Evolutionary conservation across 2,888 invertebrate species (phyloP), one percentile per base, ranked within the genome.

Genomic region (Thecocarcelia acutangulata): DNA sequence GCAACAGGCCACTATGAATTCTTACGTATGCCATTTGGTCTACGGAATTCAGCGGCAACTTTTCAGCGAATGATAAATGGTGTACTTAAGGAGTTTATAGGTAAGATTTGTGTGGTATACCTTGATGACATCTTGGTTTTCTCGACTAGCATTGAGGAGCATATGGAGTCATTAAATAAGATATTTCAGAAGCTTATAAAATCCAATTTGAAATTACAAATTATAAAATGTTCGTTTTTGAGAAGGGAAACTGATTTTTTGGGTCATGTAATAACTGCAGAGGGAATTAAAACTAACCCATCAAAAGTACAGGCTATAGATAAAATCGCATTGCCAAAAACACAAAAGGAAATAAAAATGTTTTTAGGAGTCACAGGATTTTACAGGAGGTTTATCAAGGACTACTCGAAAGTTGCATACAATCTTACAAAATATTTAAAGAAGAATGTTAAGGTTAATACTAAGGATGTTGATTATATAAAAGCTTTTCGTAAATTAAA

Each of bases 1-100:
- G 48, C 74, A 24, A 58, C 8, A 12, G 64, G 59, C 11, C 66
- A 75, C 28, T 75, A 50, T 37, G 66, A 75, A 15, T 75, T 75
- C 40, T 46, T 63, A 28, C 19, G 52, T 9, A 33, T 33, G 33
- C 33, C 33, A 28, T 70, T 70, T 33, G 59, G 59, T 1, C 8
- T 70, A 12, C 33, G 50, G n/a, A 59, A 70, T 50, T 37, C 48
- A 37, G 56, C 50, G 19, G 46, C 48, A 13, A 73, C 72, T 5
- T 61, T 44, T 50, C 59, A 33, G 33, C 5, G 8, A 8, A 33
- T 33, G 33, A 33, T 33, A 1, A 33, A 33, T 33, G 8, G 9
- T 11, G 17, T 19, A 9, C 21, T 56, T 70, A 5, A 19, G 42
- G 63, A 73, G 3, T 54, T 54, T 28, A 73, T 61, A 6, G 63